phyloP scores from a whole-genome alignment of 2,888 invertebrate genomes.

The Electrophaes corylata region DNA sequence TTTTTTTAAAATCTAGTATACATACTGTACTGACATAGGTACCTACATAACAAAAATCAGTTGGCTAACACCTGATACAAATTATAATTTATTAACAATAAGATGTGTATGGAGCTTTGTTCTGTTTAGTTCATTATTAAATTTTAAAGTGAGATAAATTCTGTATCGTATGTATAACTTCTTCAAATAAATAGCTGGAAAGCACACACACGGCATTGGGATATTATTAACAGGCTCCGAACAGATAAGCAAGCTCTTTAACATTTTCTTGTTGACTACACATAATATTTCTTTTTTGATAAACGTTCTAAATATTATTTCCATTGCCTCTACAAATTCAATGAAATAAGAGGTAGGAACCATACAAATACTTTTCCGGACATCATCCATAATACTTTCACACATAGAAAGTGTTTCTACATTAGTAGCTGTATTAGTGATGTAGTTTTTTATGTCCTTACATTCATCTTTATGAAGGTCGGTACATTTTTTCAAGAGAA shows the following conservation, averaged over 20 bases:
- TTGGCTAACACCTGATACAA: background rate
- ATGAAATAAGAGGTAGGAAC: conserved; percentile 28
- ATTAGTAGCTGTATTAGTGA: background rate
- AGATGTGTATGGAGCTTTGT: conserved; percentile 6
- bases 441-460: conserved; percentile 10
- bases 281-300: conserved; percentile 23
- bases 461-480: conserved; percentile 21
- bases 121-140: conserved; percentile 30
- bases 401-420: conserved; percentile 22
- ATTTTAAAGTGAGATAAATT: conserved; percentile 31
- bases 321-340: conserved; percentile 35
- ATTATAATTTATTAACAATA: conserved; percentile 36
- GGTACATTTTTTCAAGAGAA: conserved; percentile 29
- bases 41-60: background rate
- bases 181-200: conserved; percentile 30
- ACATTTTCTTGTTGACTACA: conserved; percentile 9
- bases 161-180: conserved; percentile 31
- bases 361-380: conserved; percentile 22
- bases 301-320: conserved; percentile 31
- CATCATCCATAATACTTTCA: conserved; percentile 28
- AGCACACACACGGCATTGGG: conserved; percentile 27
- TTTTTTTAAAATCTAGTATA: too few species aligned
- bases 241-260: conserved; percentile 14
- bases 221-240: conserved; percentile 6
- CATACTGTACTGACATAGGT: background rate